Evolutionary conservation across 2,113 vertebrate species (phyloP), one percentile per base, ranked within the genome.

Genomic region (Prochilodus magdalenae): DNA sequence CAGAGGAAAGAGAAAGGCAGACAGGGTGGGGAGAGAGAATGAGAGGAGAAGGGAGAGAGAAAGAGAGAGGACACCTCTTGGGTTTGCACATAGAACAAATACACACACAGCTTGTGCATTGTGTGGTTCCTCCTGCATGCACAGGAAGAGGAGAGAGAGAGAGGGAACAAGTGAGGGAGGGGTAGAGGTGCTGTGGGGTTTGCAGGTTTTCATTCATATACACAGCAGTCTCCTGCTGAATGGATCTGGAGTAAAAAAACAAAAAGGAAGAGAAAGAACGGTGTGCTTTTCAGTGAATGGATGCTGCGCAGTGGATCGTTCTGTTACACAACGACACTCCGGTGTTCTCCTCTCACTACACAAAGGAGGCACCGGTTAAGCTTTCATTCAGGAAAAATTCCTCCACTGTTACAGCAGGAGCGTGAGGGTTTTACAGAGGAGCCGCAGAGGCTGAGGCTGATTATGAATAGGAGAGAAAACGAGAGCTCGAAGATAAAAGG

Each of bases 141-240:
- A 57, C 53, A 57, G 53, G 20, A 57, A 57, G 53, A 22, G n/a
- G 55, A 57, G 55, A 57, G 51, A 53, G 51, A 53, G 53, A 57
- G 53, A 57, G 6, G 6, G 18, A 36, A 55, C 20, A 29, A 69
- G 66, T 12, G 66, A 47, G 69, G 57, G 57, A 26, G 69, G 36
- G 29, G 40, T 24, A 5, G 20, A 72, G 47, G 69, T 72, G 26
- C 30, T 15, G 22, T 71, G 67, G 10, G 67, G 10, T 40, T 29
- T 60, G 44, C 69, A 62, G 69, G 67, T 70, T 80, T 63, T 77
- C 69, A 62, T 80, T 73, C 67, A 80, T 79, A 79, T 13, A 55
- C 59, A 24, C 44, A 22, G n/a, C 55, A 30, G 12, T 59, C 18
- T 44, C 69, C 57, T 80, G 55, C 78, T 80, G 78, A 80, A 80